Conservation (phyloP, 1,140 invertebrate species). For the Heliconius nattereri region DNA sequence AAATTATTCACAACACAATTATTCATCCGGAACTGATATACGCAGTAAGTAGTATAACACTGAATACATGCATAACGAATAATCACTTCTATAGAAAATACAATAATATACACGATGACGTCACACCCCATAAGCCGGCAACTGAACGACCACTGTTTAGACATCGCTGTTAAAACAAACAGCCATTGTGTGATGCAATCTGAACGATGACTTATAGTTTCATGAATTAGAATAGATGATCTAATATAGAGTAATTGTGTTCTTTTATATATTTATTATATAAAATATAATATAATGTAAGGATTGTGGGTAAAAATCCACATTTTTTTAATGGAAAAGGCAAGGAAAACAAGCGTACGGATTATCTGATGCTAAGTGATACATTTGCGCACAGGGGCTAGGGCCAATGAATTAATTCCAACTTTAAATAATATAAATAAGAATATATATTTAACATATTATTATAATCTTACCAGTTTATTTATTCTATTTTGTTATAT, state of each 20-base stretch:
- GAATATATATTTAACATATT: background rate
- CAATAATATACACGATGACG: background rate
- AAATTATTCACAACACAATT: too few relatives aligned
- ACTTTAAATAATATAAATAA: background rate
- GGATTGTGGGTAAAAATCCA: too few relatives aligned
- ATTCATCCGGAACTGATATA: too few relatives aligned
- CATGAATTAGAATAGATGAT: constrained; percentile 1
- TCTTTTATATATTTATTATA: background rate
- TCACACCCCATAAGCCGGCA: background rate
- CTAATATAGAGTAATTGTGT: background rate
- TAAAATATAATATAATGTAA: background rate
- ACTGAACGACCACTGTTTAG: constrained; percentile 24
- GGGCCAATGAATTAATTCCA: too few relatives aligned
- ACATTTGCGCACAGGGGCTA: too few relatives aligned
- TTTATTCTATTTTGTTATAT: background rate
- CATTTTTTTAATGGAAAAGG: too few relatives aligned
- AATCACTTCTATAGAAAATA: background rate
- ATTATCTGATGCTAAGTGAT: too few relatives aligned
- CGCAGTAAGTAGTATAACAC: too few relatives aligned
- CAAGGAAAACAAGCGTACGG: too few relatives aligned
- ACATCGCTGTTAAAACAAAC: constrained; percentile 26
- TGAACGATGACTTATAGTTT: constrained; percentile 1
- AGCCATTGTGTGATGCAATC: constrained; percentile 1
- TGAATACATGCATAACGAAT: background rate
- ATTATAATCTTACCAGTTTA: background rate